Evolutionary conservation across 2,888 invertebrate species (phyloP).

Genomic region (Eucera pruinosa): DNA sequence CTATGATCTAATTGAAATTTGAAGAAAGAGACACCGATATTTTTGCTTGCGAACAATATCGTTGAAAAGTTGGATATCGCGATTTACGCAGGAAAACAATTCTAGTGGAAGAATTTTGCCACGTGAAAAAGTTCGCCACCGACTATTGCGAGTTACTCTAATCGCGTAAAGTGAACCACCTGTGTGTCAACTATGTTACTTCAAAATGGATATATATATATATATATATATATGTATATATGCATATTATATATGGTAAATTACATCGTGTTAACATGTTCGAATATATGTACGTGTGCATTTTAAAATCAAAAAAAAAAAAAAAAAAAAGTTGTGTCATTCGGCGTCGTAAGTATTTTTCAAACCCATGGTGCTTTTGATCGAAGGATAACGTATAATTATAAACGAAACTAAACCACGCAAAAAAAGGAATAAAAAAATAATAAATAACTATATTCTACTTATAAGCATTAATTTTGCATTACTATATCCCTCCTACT

Average conservation of each 20-base stretch:
- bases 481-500: neutral
- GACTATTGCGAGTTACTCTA: constrained; percentile 8
- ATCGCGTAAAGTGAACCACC: constrained; percentile 12
- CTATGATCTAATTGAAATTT: constrained; percentile 7
- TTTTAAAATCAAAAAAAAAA: constrained; percentile 40
- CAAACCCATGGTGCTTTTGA: constrained; percentile 51
- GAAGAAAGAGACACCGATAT: neutral
- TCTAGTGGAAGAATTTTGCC: constrained; percentile 2
- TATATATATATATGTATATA: constrained; percentile 33
- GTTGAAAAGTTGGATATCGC: neutral
- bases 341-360: constrained; percentile 44
- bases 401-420: constrained; percentile 25
- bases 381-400: constrained; percentile 48
- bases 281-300: constrained; percentile 43
- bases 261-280: constrained; percentile 40
- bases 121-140: neutral
- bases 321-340: constrained; percentile 22
- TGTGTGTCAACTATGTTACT: constrained; percentile 31
- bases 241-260: constrained; percentile 39
- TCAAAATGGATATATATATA: constrained; percentile 29
- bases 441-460: constrained; percentile 55
- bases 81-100: neutral
- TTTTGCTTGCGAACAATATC: constrained; percentile 19
- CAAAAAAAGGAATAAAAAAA: constrained; percentile 11
- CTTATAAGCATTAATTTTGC: constrained; percentile 12